Evolutionary conservation across 2,888 invertebrate species (phyloP), one percentile per base, ranked within the genome.

Genomic region (Toxonevra muliebris): DNA sequence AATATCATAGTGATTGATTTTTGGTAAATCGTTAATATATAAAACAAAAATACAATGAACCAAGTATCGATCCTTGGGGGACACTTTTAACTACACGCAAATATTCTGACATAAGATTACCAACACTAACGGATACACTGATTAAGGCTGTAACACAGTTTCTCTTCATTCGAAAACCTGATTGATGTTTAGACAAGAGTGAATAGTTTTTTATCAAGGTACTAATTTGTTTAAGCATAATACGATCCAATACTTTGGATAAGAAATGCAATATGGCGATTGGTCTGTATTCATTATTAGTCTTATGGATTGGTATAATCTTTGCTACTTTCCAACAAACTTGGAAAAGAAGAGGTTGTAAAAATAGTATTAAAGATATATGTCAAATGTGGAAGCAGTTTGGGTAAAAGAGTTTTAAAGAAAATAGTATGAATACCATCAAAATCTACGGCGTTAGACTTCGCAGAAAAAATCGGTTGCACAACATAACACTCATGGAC

Each of bases 281-380:
- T 7, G 55, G 30, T 57, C 55, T 57, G 30, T 20, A 57, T n/a
- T 57, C 55, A 11, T 19, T 30, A 19, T 57, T 57, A 11, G 17
- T 17, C n/a, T 57, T 57, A 1, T 11, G 5, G n/a, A 57, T 11
- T 12, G 55, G 55, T n/a, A 57, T 57, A 20, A 57, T 19, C n/a
- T 57, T 57, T 9, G 9, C 55, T 12, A 20, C 30, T 57, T 57
- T 57, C 55, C 55, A 57, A n/a, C n/a, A 19, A 57, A 2, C n/a
- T 20, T 8, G 55, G 55, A 15, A 57, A 57, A 30, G 5, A 11
- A 19, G 19, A 57, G 10, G 55, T 30, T 11, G 55, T 30, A 19
- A 57, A n/a, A 1, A 19, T n/a, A 30, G 3, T n/a, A 20, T 57
- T 57, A 1, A 57, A 15, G 12, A 30, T 2, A 20, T 57, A 57